A percentile compares a stretch with the other conserved stretches of the same genome.
These are phyloP conservation scores for Coelopa pilipes DNA, from an alignment of 2,888 invertebrate genomes.

Conservation along the genomic window DNA sequence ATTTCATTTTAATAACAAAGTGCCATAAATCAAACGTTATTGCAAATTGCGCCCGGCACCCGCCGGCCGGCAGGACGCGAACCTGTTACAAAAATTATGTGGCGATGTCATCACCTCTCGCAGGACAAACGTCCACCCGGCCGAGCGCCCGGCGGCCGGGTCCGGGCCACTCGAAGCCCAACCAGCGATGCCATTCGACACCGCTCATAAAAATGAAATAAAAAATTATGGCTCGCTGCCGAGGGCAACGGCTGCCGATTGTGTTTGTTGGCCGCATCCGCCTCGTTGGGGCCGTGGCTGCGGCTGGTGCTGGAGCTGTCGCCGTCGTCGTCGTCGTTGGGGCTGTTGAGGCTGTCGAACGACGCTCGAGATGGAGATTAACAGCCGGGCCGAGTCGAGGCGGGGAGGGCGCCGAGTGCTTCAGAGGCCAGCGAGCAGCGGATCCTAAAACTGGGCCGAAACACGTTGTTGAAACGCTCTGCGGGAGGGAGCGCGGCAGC, in stretches of 20 bases:
- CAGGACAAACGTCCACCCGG: conserved; percentile 7
- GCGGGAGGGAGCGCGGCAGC: neutral
- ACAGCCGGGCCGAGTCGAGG: neutral
- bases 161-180: neutral
- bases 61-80: neutral
- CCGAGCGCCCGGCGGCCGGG: neutral
- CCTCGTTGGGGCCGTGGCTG: neutral
- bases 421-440: too few relatives aligned
- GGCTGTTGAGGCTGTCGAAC: neutral
- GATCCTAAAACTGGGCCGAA: conserved; percentile 6
- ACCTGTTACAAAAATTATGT: conserved; percentile 16
- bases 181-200: neutral
- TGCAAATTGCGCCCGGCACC: conserved; percentile 47
- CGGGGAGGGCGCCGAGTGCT: neutral
- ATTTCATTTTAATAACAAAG: conserved; percentile 55
- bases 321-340: neutral
- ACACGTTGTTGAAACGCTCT: neutral
- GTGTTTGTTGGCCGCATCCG: neutral
- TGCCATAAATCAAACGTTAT: conserved; percentile 65
- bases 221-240: conserved; percentile 8
- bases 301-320: conserved; percentile 1
- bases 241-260: conserved; percentile 4
- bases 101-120: conserved; percentile 32
- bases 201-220: conserved; percentile 30
- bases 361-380: conserved; percentile 19